phyloP scores from a whole-genome alignment of 2,113 vertebrate species.

The Spheniscus mendiculus region DNA sequence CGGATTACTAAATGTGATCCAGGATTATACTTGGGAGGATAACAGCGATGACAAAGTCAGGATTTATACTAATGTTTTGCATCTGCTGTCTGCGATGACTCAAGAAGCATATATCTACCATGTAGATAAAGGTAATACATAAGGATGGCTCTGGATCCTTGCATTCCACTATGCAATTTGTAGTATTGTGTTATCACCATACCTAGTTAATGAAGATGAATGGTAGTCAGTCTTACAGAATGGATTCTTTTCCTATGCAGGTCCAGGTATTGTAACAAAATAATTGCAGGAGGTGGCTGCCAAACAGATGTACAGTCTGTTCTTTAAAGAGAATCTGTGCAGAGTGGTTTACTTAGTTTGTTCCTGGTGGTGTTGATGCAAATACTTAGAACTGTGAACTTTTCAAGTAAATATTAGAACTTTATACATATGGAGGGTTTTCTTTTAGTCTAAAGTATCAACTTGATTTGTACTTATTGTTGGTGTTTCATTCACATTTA shows the following conservation, averaged over 20 bases:
- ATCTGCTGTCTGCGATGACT: slow-evolving; percentile 91
- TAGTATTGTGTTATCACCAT: fast-evolving
- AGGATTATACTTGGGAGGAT: slow-evolving; percentile 98
- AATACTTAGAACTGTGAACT: not conserved
- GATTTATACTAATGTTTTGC: slow-evolving; percentile 89
- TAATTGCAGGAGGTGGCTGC: not conserved
- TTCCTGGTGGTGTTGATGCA: not conserved
- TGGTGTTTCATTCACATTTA: not conserved
- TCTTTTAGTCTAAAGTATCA: not conserved
- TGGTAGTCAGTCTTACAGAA: not conserved
- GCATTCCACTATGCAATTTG: not conserved
- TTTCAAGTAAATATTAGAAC: not conserved
- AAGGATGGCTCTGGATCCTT: not conserved
- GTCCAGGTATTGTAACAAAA: not conserved
- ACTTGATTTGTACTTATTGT: fast-evolving
- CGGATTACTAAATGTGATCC: slow-evolving; percentile 93
- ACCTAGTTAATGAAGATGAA: not conserved
- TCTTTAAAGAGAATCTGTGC: not conserved
- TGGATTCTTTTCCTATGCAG: not conserved
- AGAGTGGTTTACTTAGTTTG: not conserved
- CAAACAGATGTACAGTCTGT: not conserved
- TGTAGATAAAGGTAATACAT: slow-evolving; percentile 79
- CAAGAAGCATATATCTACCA: slow-evolving; percentile 89
- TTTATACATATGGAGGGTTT: not conserved
- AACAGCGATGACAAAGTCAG: slow-evolving; percentile 89